phyloP scores from a whole-genome alignment of 1,140 invertebrate genomes.

The Phortica variegata region DNA sequence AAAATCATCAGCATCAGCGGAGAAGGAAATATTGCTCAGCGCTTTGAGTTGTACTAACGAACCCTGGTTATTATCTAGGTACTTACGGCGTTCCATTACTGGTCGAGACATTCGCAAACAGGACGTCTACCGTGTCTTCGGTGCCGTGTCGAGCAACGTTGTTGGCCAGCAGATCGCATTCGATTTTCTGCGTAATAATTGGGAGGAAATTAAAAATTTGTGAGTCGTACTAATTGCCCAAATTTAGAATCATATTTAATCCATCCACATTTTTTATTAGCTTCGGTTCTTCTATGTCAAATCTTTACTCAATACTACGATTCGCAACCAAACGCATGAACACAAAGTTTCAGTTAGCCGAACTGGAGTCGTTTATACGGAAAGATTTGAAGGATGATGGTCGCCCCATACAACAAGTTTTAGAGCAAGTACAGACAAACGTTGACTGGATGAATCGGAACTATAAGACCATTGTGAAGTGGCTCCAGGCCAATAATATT shows the following conservation, averaged over 20 bases:
- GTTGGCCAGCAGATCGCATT: slow-evolving; percentile 75
- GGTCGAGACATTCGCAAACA: slow-evolving; percentile 78
- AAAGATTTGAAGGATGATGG: slow-evolving; percentile 65
- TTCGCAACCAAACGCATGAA: slow-evolving; percentile 71
- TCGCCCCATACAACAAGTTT: slow-evolving; percentile 72
- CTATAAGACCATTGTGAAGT: slow-evolving; percentile 70
- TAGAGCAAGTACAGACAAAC: slow-evolving; percentile 77
- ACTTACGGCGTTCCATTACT: slow-evolving; percentile 70
- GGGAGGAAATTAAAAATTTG: slow-evolving; percentile 70
- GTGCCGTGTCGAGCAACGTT: slow-evolving; percentile 68
- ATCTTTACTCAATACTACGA: slow-evolving; percentile 72
- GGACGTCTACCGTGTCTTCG: slow-evolving; percentile 73
- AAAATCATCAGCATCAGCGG: slow-evolving; percentile 71
- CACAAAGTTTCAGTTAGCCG: slow-evolving; percentile 71
- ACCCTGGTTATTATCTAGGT: slow-evolving; percentile 74
- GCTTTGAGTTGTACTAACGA: slow-evolving; percentile 77
- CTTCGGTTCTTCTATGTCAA: slow-evolving; percentile 69
- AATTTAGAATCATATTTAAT: not conserved
- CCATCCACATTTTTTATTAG: slow-evolving; percentile 52
- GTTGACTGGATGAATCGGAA: slow-evolving; percentile 78
- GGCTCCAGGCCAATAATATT: slow-evolving; percentile 59
- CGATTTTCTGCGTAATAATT: slow-evolving; percentile 72
- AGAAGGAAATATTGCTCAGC: slow-evolving; percentile 73
- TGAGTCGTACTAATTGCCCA: slow-evolving; percentile 59
- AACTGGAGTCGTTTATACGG: slow-evolving; percentile 70